Conservation (phyloP, 2,888 invertebrate genomes). For the Leptopilina myrica region DNA sequence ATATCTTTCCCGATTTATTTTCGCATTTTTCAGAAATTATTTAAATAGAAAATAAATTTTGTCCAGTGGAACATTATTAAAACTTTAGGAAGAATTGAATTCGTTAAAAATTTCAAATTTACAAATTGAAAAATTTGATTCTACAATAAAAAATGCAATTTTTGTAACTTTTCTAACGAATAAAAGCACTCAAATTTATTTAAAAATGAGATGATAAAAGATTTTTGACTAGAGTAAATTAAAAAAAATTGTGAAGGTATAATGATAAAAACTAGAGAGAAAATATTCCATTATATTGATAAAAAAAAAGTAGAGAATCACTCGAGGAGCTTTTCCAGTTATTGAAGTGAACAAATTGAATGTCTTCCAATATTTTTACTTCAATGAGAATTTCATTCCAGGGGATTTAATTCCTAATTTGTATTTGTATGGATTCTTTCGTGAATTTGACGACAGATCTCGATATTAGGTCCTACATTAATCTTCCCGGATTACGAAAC, state of each 20-base stretch:
- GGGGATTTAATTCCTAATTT: slow-evolving; percentile 27
- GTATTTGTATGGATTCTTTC: slow-evolving; percentile 22
- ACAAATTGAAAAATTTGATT: too few species aligned
- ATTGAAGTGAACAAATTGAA: slow-evolving; percentile 21
- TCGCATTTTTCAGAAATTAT: too few species aligned
- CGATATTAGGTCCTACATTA: slow-evolving; percentile 27
- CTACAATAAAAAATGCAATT: too few species aligned
- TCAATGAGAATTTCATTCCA: slow-evolving; percentile 11
- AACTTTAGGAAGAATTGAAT: too few species aligned
- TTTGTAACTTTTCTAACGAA: too few species aligned
- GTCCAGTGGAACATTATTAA: too few species aligned
- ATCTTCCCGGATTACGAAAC: slow-evolving; percentile 34
- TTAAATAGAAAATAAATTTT: too few species aligned
- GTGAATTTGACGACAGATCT: neutral
- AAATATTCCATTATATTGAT: neutral
- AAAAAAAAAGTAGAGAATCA: neutral
- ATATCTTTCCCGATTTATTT: too few species aligned
- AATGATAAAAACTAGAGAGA: neutral
- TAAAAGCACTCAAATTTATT: too few species aligned
- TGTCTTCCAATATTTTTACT: slow-evolving; percentile 22
- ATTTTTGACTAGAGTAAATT: neutral
- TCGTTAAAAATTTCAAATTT: too few species aligned
- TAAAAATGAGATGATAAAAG: too few species aligned
- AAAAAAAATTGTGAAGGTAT: neutral
- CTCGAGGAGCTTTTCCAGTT: neutral